These are phyloP conservation scores for Tragelaphus eurycerus DNA, from an alignment of 2,797 vertebrate species.

Conservation along the genomic window DNA sequence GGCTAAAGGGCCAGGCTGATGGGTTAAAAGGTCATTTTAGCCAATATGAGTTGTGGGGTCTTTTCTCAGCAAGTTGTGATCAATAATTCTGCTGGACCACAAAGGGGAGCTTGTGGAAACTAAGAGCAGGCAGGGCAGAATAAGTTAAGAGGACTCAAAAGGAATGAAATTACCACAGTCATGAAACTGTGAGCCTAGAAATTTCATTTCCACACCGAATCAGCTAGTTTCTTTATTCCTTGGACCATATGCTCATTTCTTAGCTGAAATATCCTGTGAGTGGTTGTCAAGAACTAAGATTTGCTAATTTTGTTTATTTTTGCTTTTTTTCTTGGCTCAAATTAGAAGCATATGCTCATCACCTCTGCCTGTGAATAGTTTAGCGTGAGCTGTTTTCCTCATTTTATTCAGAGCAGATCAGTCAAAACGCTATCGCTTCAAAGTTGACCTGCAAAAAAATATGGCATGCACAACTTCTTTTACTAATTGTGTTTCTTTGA, in stretches of 20 bases:
- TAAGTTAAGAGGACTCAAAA: not conserved
- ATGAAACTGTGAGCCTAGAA: not conserved
- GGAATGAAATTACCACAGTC: not conserved
- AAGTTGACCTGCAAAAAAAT: conserved; percentile 25
- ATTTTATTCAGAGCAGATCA: not conserved
- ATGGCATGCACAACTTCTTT: not conserved
- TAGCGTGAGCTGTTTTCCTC: not conserved
- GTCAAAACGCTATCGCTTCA: not conserved
- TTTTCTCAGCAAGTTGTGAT: not conserved
- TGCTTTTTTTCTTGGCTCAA: conserved; percentile 34
- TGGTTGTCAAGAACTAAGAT: conserved; percentile 28
- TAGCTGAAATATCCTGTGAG: not conserved
- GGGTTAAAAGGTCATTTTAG: conserved; percentile 8
- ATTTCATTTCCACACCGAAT: not conserved
- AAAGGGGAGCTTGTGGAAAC: not conserved
- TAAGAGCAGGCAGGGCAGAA: not conserved
- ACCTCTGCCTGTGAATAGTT: not conserved
- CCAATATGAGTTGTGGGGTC: not conserved
- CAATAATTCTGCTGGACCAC: not conserved
- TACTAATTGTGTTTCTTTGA: conserved; percentile 58
- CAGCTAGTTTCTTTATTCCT: not conserved
- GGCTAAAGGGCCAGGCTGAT: not conserved
- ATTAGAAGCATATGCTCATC: conserved; percentile 49
- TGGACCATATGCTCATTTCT: not conserved
- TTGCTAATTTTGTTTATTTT: conserved; percentile 38